Percentiles rank a stretch among this genome's conserved stretches.
Conservation (phyloP, 2,113 vertebrate species). For the Smithornis capensis region DNA sequence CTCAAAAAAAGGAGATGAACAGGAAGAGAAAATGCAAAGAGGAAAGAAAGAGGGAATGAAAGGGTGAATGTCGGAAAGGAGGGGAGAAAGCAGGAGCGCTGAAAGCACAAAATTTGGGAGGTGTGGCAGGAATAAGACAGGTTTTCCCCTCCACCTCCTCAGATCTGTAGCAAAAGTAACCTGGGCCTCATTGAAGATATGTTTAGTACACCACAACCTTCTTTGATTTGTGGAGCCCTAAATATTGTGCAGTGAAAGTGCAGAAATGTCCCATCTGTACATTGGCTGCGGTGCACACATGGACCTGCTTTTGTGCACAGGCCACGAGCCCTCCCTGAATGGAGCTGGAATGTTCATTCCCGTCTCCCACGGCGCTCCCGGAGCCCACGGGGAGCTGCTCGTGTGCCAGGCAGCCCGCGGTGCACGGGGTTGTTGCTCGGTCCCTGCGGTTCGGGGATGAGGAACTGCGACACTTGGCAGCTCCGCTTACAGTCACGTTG, state of each 20-base stretch:
- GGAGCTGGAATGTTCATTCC: neutral
- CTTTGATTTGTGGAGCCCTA: constrained; percentile 31
- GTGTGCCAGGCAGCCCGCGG: neutral
- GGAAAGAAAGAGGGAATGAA: neutral
- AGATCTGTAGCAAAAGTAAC: neutral
- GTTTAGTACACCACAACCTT: neutral
- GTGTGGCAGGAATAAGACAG: neutral
- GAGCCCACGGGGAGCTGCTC: neutral
- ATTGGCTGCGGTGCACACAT: neutral
- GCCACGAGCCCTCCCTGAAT: neutral
- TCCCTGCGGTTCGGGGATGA: neutral
- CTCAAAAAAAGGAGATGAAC: neutral
- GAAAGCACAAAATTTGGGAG: neutral
- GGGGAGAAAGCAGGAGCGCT: neutral
- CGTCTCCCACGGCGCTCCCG: fast-evolving
- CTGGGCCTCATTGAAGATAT: neutral
- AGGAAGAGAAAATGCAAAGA: neutral
- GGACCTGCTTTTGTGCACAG: neutral
- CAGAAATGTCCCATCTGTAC: neutral
- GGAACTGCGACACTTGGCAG: neutral
- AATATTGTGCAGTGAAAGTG: neutral
- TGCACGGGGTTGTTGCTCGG: neutral
- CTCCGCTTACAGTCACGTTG: neutral
- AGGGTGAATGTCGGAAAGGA: neutral
- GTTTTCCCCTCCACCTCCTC: neutral